Evolutionary conservation across 2,113 vertebrate genomes (phyloP).

Genomic region (Crypturellus undulatus): DNA sequence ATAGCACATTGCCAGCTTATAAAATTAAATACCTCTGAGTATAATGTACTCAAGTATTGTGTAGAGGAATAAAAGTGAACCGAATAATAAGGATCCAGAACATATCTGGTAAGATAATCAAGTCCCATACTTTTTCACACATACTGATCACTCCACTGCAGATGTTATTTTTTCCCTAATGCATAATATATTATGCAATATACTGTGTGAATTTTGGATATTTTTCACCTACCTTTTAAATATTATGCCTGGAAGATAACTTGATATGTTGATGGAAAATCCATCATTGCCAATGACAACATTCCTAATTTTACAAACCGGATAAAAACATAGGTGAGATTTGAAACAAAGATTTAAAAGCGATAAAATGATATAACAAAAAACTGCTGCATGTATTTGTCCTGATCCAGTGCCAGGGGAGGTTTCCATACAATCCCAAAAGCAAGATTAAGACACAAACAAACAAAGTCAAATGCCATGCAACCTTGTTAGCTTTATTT

Average conservation of each 20-base stretch:
- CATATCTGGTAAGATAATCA: slow-evolving; percentile 14
- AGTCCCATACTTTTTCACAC: background rate
- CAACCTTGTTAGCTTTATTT: too few species aligned
- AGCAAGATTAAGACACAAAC: too few species aligned
- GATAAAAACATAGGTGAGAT: background rate
- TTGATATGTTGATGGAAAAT: background rate
- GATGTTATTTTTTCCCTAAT: background rate
- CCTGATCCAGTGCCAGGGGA: too few species aligned
- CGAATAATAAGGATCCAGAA: slow-evolving; percentile 10
- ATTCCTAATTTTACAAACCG: background rate
- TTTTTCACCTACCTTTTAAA: background rate
- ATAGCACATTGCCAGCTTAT: background rate
- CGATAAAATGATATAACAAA: background rate
- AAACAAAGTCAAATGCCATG: too few species aligned
- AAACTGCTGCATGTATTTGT: background rate
- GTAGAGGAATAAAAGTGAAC: background rate
- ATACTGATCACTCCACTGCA: background rate
- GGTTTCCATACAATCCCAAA: too few species aligned
- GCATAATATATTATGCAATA: background rate
- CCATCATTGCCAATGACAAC: background rate
- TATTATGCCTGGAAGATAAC: background rate
- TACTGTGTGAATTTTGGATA: background rate
- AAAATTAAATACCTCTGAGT: slow-evolving; percentile 33
- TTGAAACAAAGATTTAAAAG: background rate
- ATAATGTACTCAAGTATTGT: slow-evolving; percentile 3